Evolutionary conservation across 2,797 vertebrate species (phyloP).

Genomic region (Typhlichthys eigenmanni): DNA sequence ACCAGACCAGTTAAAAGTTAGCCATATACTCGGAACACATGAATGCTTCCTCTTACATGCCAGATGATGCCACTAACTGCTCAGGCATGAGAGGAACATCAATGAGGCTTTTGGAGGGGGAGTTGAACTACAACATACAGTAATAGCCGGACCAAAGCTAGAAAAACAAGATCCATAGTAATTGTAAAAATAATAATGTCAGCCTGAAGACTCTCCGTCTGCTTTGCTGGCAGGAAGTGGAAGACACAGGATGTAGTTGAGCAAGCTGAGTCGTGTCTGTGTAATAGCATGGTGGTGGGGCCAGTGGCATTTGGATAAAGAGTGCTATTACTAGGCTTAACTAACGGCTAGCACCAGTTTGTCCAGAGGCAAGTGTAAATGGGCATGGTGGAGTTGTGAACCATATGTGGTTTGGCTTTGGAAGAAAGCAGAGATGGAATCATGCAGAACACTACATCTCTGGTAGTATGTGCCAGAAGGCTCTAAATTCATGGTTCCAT

Average conservation of each 20-base stretch:
- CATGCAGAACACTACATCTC: neutral
- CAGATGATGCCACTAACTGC: no score
- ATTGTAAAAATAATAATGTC: no score
- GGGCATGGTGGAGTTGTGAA: neutral
- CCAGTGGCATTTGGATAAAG: neutral
- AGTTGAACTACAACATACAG: no score
- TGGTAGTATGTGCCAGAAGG: neutral
- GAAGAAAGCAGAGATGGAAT: constrained; percentile 4
- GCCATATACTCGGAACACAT: no score
- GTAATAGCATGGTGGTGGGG: neutral
- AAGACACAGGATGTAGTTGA: neutral
- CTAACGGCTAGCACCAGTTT: neutral
- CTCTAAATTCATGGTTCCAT: constrained; percentile 4
- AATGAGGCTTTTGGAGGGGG: no score
- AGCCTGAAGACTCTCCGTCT: neutral
- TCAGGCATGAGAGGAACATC: no score
- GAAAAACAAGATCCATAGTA: no score
- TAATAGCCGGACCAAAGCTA: no score
- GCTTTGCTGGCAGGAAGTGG: neutral
- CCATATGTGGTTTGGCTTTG: neutral
- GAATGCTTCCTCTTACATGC: no score
- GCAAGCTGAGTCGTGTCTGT: constrained; percentile 2
- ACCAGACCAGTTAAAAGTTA: no score
- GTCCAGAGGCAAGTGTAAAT: neutral
- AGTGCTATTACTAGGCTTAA: neutral